These are phyloP conservation scores for Liasis olivaceus DNA, from an alignment of 2,797 vertebrate genomes.

Conservation along the genomic window DNA sequence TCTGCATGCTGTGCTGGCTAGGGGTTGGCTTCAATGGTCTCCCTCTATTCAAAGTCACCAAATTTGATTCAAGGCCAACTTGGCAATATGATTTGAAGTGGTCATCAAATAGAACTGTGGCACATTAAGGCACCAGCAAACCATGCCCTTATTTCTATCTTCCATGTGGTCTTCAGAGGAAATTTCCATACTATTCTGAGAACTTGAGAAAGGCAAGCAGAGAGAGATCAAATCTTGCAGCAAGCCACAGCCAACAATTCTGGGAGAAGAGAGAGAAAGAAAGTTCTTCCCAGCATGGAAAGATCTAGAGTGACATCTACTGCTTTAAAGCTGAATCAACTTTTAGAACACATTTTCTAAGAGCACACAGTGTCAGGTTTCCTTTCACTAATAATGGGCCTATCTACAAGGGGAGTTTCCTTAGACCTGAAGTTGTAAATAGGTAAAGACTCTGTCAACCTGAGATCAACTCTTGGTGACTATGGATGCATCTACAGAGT, in stretches of 20 bases:
- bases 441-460: neutral
- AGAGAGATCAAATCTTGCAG: neutral
- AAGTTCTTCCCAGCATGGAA: neutral
- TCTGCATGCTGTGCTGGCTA: too few relatives aligned
- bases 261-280: neutral
- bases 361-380: neutral
- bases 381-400: neutral
- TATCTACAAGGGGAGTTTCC: neutral
- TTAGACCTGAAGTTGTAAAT: neutral
- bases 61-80: too few relatives aligned
- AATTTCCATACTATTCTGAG: neutral
- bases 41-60: too few relatives aligned
- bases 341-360: neutral
- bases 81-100: too few relatives aligned
- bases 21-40: too few relatives aligned
- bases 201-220: neutral
- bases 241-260: neutral
- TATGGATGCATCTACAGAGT: neutral
- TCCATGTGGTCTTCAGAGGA: neutral
- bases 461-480: neutral
- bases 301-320: slow-evolving; percentile 4
- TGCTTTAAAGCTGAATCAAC: neutral
- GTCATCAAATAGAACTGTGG: neutral
- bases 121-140: neutral
- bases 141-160: neutral